These are phyloP conservation scores for Phaethon lepturus DNA, from an alignment of 2,113 vertebrate genomes.

Conservation along the genomic window DNA sequence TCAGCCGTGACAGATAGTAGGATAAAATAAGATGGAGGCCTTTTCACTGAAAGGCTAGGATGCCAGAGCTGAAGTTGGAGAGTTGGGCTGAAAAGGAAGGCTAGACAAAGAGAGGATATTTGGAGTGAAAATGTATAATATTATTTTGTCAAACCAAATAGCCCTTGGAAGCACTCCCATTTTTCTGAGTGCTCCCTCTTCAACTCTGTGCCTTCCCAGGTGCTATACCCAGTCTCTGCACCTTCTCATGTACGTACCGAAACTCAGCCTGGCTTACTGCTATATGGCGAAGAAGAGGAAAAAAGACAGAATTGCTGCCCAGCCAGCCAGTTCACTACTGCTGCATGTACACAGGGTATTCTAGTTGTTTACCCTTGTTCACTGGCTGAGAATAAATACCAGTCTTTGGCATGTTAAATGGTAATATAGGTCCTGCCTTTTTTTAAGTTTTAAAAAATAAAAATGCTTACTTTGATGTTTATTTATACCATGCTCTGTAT, in stretches of 20 bases:
- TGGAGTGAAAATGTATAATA: background rate
- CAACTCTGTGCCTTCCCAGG: background rate
- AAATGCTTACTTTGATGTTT: background rate
- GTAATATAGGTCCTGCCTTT: background rate
- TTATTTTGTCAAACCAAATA: background rate
- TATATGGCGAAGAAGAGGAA: background rate
- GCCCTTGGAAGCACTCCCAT: background rate
- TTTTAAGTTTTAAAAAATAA: background rate
- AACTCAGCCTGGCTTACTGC: background rate
- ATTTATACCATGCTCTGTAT: background rate
- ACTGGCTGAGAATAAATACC: background rate
- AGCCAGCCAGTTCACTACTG: background rate
- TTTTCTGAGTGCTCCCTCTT: background rate
- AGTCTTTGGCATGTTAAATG: background rate
- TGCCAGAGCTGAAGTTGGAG: background rate
- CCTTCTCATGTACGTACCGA: rapidly evolving
- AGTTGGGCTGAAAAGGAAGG: background rate
- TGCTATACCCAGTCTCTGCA: background rate
- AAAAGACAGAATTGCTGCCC: background rate
- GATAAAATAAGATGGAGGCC: background rate
- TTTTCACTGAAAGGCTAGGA: background rate
- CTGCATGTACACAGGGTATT: background rate
- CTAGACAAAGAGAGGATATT: background rate
- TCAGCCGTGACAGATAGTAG: background rate
- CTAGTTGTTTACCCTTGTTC: background rate